Evolutionary conservation across 1,140 invertebrate genomes (phyloP), one percentile per base, ranked within the genome.

Genomic region (Dendroctonus valens): DNA sequence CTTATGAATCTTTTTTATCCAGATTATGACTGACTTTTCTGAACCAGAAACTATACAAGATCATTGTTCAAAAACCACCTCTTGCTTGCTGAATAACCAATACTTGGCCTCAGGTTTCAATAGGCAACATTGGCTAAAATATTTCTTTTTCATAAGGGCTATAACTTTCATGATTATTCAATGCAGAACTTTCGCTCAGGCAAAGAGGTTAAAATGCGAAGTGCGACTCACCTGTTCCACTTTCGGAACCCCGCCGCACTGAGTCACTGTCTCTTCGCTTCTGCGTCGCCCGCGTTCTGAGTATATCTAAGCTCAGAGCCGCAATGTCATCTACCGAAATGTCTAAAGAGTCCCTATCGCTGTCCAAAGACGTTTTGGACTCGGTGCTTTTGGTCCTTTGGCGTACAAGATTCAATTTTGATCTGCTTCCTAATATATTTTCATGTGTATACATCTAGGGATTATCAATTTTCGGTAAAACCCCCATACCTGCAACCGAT

Each of bases 231-330:
- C 81, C 82, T 70, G 82, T 82, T 44, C 54, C 83, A 44, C 83
- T 82, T 70, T 85, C 84, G 5, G 83, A 85, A 41, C 82, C 81
- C 73, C 84, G 81, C 53, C 76, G 58, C 6, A 72, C 72, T 7
- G 69, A 68, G 14, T 74, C 73, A 5, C 75, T 76, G 69, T 78
- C 77, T 48, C 76, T 68, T 46, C 76, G 59, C 59, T 71, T 71
- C 54, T 71, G 69, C 15, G 70, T 66, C 5, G 72, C 71, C 62
- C 70, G 68, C n/a, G 65, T 70, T 64, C 72, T 69, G 49, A 74
- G 65, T 53, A 73, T 69, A 63, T 76, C 76, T n/a, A 74, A 66
- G 61, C 70, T 71, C 15, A 74, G 15, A 37, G 74, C 73, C 7
- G 73, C 73, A 5, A 76, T 67, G 50, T 79, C 75, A 54, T 76